A percentile compares a stretch with the other conserved stretches of the same genome.
These are phyloP conservation scores for Pollicipes pollicipes DNA, from an alignment of 1,140 invertebrate species.

Conservation along the genomic window DNA sequence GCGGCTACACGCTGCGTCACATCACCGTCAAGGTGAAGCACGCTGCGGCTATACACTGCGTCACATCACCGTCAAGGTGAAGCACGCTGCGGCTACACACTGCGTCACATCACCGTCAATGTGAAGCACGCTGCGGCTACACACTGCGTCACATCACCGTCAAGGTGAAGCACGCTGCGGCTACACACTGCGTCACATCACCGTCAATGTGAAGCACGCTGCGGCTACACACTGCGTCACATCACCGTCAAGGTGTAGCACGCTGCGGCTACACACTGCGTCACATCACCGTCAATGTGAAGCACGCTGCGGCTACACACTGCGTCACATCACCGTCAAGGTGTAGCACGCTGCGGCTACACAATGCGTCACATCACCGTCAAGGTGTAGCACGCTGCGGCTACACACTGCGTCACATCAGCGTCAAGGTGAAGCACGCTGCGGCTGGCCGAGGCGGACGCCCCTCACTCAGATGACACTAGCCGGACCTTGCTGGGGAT, in stretches of 20 bases:
- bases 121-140: slow-evolving; percentile 38
- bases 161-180: slow-evolving; percentile 31
- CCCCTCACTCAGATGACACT: no score
- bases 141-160: slow-evolving; percentile 38
- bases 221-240: slow-evolving; percentile 45
- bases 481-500: no score
- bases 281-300: slow-evolving; percentile 31
- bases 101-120: slow-evolving; percentile 35
- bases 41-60: slow-evolving; percentile 46
- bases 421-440: slow-evolving; percentile 26
- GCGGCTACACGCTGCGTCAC: slow-evolving; percentile 45
- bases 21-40: slow-evolving; percentile 27
- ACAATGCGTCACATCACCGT: slow-evolving; percentile 38
- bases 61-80: slow-evolving; percentile 31
- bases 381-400: slow-evolving; percentile 31
- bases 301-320: slow-evolving; percentile 42
- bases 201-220: slow-evolving; percentile 26
- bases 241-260: slow-evolving; percentile 27
- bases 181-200: slow-evolving; percentile 41
- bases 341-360: slow-evolving; percentile 38
- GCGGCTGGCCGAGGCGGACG: slow-evolving; percentile 39
- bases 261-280: slow-evolving; percentile 46
- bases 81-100: slow-evolving; percentile 42
- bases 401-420: slow-evolving; percentile 41
- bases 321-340: slow-evolving; percentile 35